Evolutionary conservation across 1,140 invertebrate species (phyloP).

Genomic region (Heliconius melpomene): DNA sequence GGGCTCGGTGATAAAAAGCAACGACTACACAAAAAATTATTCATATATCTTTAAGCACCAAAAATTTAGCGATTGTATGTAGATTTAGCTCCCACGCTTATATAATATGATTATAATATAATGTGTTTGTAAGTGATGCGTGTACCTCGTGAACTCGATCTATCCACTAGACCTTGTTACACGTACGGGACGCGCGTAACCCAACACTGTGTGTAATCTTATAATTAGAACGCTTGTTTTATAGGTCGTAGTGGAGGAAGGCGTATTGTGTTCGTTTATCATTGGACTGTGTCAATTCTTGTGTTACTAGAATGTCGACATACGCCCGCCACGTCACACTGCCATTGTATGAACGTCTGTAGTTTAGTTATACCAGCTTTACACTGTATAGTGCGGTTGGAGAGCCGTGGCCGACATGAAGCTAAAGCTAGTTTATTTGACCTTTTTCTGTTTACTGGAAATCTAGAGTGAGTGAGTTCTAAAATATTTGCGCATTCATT

Average conservation of each 20-base stretch:
- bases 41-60: not conserved
- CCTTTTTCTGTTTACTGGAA: too few relatives aligned
- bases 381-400: too few relatives aligned
- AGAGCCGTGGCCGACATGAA: too few relatives aligned
- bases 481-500: too few relatives aligned
- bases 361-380: constrained; percentile 24
- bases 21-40: constrained; percentile 19
- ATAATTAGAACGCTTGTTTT: constrained; percentile 55
- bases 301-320: constrained; percentile 81
- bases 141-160: constrained; percentile 69
- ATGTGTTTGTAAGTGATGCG: constrained; percentile 35
- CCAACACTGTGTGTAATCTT: constrained; percentile 51
- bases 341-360: constrained; percentile 56
- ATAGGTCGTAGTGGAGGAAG: constrained; percentile 55
- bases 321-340: constrained; percentile 77
- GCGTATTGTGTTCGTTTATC: constrained; percentile 67
- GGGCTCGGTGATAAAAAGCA: constrained; percentile 18
- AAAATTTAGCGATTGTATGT: constrained; percentile 46
- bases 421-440: too few relatives aligned
- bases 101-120: constrained; percentile 37
- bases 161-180: constrained; percentile 73
- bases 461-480: too few relatives aligned
- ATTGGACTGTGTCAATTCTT: constrained; percentile 82
- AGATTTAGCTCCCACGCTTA: constrained; percentile 58
- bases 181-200: constrained; percentile 63